Evolutionary conservation across 2,888 invertebrate genomes (phyloP).

Genomic region (Heliconius cydno): DNA sequence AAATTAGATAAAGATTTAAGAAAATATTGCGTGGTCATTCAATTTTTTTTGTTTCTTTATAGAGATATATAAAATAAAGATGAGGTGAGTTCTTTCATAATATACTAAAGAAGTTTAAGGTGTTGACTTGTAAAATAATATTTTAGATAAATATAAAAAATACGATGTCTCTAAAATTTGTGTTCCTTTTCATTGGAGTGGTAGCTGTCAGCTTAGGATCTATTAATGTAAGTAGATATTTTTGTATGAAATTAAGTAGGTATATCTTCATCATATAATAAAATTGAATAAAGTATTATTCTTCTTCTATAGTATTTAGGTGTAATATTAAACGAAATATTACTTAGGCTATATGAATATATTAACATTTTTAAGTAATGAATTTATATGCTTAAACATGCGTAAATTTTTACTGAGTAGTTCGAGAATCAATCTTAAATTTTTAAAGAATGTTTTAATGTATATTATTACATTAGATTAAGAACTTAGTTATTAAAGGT

Average conservation of each 20-base stretch:
- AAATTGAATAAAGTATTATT: too few species aligned
- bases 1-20: constrained; percentile 5
- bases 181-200: constrained; percentile 45
- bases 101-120: constrained; percentile 32
- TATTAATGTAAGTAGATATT: constrained; percentile 45
- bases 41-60: neutral
- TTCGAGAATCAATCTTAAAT: neutral
- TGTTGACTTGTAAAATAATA: constrained; percentile 29
- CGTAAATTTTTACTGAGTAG: neutral
- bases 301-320: too few species aligned
- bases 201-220: constrained; percentile 45
- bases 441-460: neutral
- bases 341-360: too few species aligned
- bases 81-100: neutral
- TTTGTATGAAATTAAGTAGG: neutral
- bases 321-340: neutral
- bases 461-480: too few species aligned
- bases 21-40: neutral
- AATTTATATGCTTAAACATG: too few species aligned
- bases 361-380: too few species aligned
- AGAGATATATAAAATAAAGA: neutral
- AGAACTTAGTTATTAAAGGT: too few species aligned
- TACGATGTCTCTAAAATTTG: constrained; percentile 45
- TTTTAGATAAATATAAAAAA: constrained; percentile 30
- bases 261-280: too few species aligned